Evolutionary conservation across 2,888 invertebrate genomes (phyloP).

Genomic region (Ophioninae sp.): DNA sequence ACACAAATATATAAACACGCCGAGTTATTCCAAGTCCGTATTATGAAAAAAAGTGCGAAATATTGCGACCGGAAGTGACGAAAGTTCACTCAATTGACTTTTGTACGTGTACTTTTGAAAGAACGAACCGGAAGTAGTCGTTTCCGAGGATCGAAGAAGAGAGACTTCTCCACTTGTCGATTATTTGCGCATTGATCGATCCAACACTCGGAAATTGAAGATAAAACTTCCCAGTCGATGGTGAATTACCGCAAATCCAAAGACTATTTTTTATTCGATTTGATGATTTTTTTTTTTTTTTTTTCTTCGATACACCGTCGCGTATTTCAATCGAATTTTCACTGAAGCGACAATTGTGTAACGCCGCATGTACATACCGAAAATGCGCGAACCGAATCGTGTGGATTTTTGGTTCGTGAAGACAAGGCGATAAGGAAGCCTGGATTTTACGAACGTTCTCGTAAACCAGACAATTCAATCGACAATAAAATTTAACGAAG

Average conservation of each 20-base stretch:
- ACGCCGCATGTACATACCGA: not conserved
- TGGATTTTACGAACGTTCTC: constrained; percentile 62
- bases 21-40: constrained; percentile 74
- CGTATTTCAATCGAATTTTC: too few relatives aligned
- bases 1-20: not conserved
- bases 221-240: not conserved
- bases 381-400: not conserved
- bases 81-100: constrained; percentile 67
- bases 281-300: constrained; percentile 1
- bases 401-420: constrained; percentile 7
- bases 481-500: constrained; percentile 54
- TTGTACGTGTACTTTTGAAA: constrained; percentile 64
- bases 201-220: not conserved
- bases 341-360: not conserved
- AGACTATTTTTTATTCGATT: not conserved
- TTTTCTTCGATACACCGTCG: not conserved
- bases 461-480: constrained; percentile 59
- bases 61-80: constrained; percentile 72
- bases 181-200: too few relatives aligned
- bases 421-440: constrained; percentile 69
- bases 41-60: constrained; percentile 71
- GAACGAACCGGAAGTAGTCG: constrained; percentile 54
- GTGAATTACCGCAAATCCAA: not conserved
- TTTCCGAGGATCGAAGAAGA: constrained; percentile 48
- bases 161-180: too few relatives aligned